These are phyloP conservation scores for Sebastes elongatus DNA, from an alignment of 2,797 vertebrate species.

Conservation along the genomic window DNA sequence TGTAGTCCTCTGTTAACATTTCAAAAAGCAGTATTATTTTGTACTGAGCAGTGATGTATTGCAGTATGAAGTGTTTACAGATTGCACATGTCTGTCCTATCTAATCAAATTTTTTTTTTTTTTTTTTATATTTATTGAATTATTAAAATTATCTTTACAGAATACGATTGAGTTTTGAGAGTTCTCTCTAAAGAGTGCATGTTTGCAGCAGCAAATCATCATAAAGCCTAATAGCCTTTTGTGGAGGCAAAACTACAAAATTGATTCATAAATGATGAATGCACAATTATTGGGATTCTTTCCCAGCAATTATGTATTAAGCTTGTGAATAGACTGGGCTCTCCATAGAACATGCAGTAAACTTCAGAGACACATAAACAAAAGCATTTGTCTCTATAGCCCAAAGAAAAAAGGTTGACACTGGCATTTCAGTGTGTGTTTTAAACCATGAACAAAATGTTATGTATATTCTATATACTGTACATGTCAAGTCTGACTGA, in stretches of 20 bases:
- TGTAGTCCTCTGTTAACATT: slow-evolving; percentile 37
- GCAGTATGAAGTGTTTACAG: slow-evolving; percentile 59
- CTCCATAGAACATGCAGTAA: neutral
- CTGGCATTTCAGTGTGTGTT: neutral
- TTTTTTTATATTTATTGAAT: slow-evolving; percentile 67
- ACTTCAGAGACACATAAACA: neutral
- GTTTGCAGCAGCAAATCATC: neutral
- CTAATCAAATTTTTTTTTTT: slow-evolving; percentile 37
- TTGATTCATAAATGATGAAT: neutral
- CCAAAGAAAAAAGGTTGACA: neutral
- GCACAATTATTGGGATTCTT: neutral
- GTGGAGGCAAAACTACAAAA: neutral
- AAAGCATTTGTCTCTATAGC: neutral
- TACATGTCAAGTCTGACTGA: neutral
- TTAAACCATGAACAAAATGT: neutral
- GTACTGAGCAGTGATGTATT: slow-evolving; percentile 53
- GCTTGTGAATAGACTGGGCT: neutral
- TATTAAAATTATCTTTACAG: slow-evolving; percentile 62
- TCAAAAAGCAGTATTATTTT: slow-evolving; percentile 71
- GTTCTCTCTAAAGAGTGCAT: neutral
- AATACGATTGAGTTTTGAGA: neutral
- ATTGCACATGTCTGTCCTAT: slow-evolving; percentile 48
- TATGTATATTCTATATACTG: neutral
- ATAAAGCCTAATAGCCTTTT: neutral
- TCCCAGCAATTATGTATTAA: neutral